A percentile compares a stretch with the other conserved stretches of the same genome.
Evolutionary conservation across 2,888 invertebrate genomes (phyloP).

Genomic region (Eutolmus rufibarbis): DNA sequence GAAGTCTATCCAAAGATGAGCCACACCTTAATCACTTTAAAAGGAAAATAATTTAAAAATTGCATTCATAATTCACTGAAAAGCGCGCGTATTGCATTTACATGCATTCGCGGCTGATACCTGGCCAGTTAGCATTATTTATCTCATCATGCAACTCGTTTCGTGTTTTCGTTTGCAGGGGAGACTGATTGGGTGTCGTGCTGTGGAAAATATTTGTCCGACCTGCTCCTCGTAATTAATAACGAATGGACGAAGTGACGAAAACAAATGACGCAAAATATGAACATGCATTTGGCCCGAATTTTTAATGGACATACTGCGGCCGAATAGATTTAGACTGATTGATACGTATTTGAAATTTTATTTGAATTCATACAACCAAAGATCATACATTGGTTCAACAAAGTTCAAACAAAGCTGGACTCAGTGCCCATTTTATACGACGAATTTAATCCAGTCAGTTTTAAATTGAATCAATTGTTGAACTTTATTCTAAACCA

Average conservation of each 20-base stretch:
- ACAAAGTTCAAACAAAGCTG: too few relatives aligned
- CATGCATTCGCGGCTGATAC: constrained; percentile 13
- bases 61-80: constrained; percentile 59
- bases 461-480: too few relatives aligned
- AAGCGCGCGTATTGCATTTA: constrained; percentile 1
- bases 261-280: not conserved
- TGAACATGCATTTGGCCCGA: not conserved
- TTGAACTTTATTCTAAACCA: too few relatives aligned
- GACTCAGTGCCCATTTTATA: too few relatives aligned
- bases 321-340: too few relatives aligned
- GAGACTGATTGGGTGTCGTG: constrained; percentile 42
- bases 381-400: too few relatives aligned
- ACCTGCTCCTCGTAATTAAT: not conserved
- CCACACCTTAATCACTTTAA: constrained; percentile 64
- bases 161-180: constrained; percentile 34
- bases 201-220: constrained; percentile 3
- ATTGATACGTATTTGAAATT: too few relatives aligned
- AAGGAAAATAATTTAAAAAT: constrained; percentile 62
- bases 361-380: not conserved
- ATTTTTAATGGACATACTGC: not conserved
- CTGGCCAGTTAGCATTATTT: not conserved
- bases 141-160: constrained; percentile 36
- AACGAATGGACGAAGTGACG: not conserved
- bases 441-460: too few relatives aligned
- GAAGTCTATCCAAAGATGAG: constrained; percentile 46